phyloP scores from a whole-genome alignment of 2,113 vertebrate species.

The Ctenodactylus gundi region DNA sequence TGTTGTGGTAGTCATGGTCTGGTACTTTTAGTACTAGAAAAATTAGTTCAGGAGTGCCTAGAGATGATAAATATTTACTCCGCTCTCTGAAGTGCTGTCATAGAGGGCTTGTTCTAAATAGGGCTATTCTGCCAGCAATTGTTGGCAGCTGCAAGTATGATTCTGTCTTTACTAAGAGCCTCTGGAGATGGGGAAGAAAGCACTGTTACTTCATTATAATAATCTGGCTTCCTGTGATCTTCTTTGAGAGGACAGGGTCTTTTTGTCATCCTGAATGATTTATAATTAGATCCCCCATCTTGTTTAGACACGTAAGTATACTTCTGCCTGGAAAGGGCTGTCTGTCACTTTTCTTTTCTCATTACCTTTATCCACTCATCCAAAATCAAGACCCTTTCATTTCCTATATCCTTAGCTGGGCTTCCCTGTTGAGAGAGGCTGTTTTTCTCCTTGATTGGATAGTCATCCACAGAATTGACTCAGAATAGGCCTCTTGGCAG shows the following conservation, averaged over 20 bases:
- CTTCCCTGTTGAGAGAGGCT: constrained; percentile 25
- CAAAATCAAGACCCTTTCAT: neutral
- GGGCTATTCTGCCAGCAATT: neutral
- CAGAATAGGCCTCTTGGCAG: neutral
- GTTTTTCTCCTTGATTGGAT: constrained; percentile 2
- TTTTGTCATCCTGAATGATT: neutral
- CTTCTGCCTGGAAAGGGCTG: neutral
- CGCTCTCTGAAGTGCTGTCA: neutral
- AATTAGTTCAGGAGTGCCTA: constrained; percentile 42
- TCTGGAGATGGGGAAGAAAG: neutral
- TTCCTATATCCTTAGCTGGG: constrained; percentile 19
- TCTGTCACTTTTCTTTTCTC: neutral
- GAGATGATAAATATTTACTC: constrained; percentile 61
- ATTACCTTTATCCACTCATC: neutral
- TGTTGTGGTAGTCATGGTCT: constrained; percentile 18
- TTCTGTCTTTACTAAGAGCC: constrained; percentile 11
- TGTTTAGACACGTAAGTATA: neutral
- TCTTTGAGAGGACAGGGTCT: neutral
- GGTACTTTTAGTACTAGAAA: constrained; percentile 38
- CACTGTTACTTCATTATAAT: neutral
- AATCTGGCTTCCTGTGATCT: neutral
- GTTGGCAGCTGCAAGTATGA: neutral
- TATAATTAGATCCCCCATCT: neutral
- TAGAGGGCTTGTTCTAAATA: constrained; percentile 11
- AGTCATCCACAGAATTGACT: constrained; percentile 10